A percentile compares a stretch with the other conserved stretches of the same genome.
Evolutionary conservation across 1,140 invertebrate species (phyloP).

Genomic region (Calycopis cecrops): DNA sequence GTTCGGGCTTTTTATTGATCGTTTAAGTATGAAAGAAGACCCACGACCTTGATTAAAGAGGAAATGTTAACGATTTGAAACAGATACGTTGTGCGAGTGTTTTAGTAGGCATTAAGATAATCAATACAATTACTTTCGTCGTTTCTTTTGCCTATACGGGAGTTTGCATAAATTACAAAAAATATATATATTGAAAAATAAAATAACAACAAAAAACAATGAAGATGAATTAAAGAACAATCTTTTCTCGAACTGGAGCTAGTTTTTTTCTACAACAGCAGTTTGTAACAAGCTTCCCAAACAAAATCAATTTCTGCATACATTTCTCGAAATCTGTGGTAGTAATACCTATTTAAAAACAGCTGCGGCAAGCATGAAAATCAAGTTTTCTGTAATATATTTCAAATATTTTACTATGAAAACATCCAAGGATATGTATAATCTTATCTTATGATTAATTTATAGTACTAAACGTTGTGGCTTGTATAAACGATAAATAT

Average conservation of each 20-base stretch:
- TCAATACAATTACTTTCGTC: conserved; percentile 8
- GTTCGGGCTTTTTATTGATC: conserved; percentile 7
- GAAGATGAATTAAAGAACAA: not conserved
- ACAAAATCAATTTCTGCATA: not conserved
- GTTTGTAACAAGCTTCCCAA: conserved; percentile 24
- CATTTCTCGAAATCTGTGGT: not conserved
- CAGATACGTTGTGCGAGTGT: conserved; percentile 27
- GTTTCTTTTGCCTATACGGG: not conserved
- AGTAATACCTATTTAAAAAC: conserved; percentile 9
- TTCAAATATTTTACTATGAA: conserved; percentile 21
- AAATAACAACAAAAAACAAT: conserved; percentile 25
- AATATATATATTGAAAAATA: conserved; percentile 15
- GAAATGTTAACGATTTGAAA: conserved; percentile 27
- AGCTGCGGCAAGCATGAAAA: not conserved
- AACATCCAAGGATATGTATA: conserved; percentile 31
- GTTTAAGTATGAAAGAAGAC: conserved; percentile 32
- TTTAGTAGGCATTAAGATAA: conserved; percentile 26
- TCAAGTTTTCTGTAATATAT: conserved; percentile 5
- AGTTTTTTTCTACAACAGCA: conserved; percentile 72
- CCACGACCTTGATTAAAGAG: conserved; percentile 47
- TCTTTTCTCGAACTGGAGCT: conserved; percentile 49
- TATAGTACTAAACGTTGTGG: conserved; percentile 29
- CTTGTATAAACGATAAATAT: conserved; percentile 30
- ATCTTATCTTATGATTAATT: conserved; percentile 47
- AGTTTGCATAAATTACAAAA: not conserved